Conservation (phyloP, 2,888 invertebrate species). For the Nemurella pictetii region DNA sequence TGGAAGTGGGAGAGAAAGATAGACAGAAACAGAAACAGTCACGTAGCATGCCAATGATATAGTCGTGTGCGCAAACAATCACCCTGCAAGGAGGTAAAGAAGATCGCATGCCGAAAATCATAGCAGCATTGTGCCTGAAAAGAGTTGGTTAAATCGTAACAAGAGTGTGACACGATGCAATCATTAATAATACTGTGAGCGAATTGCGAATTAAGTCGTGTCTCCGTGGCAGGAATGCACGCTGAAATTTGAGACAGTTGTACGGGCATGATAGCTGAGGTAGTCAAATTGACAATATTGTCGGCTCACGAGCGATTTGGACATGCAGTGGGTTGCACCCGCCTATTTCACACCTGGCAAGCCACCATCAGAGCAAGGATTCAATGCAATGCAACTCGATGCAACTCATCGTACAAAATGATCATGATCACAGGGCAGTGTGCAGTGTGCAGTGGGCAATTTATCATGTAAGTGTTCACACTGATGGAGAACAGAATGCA, state of each 20-base stretch:
- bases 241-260: not conserved
- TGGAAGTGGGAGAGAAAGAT: not conserved
- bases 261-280: not conserved
- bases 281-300: too few species aligned
- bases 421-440: not conserved
- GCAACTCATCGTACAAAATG: not conserved
- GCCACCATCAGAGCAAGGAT: not conserved
- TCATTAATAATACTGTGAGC: not conserved
- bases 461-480: not conserved
- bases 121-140: not conserved
- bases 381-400: too few species aligned
- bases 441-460: not conserved
- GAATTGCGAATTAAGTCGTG: not conserved
- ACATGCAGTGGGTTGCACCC: not conserved
- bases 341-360: not conserved
- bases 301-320: too few species aligned
- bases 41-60: not conserved
- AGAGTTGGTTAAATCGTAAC: not conserved
- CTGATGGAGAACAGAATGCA: not conserved
- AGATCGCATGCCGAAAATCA: not conserved
- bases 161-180: not conserved
- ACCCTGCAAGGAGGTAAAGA: not conserved
- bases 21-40: not conserved
- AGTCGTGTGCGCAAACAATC: not conserved
- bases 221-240: not conserved